These are phyloP conservation scores for Molorchus minor DNA, from an alignment of 2,888 invertebrate genomes.

Conservation along the genomic window DNA sequence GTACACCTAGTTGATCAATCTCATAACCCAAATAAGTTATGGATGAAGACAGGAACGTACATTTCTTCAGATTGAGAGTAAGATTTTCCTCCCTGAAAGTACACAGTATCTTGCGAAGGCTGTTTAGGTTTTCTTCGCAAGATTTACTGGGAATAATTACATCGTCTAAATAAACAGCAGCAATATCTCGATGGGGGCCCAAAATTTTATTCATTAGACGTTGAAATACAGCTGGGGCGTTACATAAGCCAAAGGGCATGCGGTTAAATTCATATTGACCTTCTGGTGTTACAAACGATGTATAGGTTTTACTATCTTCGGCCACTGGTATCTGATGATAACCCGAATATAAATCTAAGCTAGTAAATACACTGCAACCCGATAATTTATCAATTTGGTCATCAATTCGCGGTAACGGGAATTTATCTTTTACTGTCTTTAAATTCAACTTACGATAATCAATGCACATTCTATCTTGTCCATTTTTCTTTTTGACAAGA, in stretches of 20 bases:
- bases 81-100: not conserved
- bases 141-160: conserved; percentile 3
- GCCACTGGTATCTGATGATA: conserved; percentile 52
- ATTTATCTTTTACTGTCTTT: conserved; percentile 49
- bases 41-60: not conserved
- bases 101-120: not conserved
- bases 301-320: conserved; percentile 46
- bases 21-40: not conserved
- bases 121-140: not conserved
- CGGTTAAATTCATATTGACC: conserved; percentile 52
- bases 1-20: not conserved
- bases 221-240: conserved; percentile 49
- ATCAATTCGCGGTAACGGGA: conserved; percentile 51
- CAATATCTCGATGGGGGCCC: not conserved
- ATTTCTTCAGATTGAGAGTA: not conserved
- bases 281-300: conserved; percentile 52
- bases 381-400: conserved; percentile 48
- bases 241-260: conserved; percentile 55
- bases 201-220: conserved; percentile 35
- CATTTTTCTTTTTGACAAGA: conserved; percentile 25
- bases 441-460: conserved; percentile 51
- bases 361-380: conserved; percentile 46
- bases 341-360: conserved; percentile 49
- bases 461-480: conserved; percentile 38
- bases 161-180: conserved; percentile 2